Percentiles rank a stretch among this genome's conserved stretches.
These are phyloP conservation scores for Tenthredo scrophulariae DNA, from an alignment of 2,888 invertebrate species.

Conservation along the genomic window DNA sequence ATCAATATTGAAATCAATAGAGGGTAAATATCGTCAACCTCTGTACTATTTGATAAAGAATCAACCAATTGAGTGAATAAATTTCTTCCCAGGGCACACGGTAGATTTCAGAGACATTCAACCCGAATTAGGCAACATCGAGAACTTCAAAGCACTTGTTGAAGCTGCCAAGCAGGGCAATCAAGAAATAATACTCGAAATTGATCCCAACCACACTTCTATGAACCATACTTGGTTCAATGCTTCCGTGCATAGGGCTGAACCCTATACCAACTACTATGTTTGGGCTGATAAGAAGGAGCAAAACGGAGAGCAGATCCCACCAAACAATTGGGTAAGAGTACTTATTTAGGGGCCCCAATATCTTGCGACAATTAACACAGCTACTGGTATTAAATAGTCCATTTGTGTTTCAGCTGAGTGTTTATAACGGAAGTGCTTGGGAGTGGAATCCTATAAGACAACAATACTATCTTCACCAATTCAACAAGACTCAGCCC, in stretches of 20 bases:
- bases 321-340: slow-evolving; percentile 88
- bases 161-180: slow-evolving; percentile 80
- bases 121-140: slow-evolving; percentile 78
- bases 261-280: slow-evolving; percentile 86
- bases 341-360: slow-evolving; percentile 32
- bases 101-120: slow-evolving; percentile 79
- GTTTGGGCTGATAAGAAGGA: slow-evolving; percentile 84
- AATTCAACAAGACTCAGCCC: slow-evolving; percentile 84
- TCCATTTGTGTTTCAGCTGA: slow-evolving; percentile 71
- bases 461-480: slow-evolving; percentile 89
- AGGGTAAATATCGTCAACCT: slow-evolving; percentile 60
- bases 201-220: slow-evolving; percentile 88
- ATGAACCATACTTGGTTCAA: slow-evolving; percentile 87
- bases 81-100: slow-evolving; percentile 71
- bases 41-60: background rate
- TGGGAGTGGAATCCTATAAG: slow-evolving; percentile 86
- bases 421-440: slow-evolving; percentile 82
- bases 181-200: slow-evolving; percentile 85
- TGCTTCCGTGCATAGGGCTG: slow-evolving; percentile 81
- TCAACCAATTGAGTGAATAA: background rate
- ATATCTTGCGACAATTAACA: background rate
- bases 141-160: slow-evolving; percentile 78
- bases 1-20: slow-evolving; percentile 64
- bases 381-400: background rate
- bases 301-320: slow-evolving; percentile 72